Base-by-base conservation (phyloP, 2,113 vertebrate species). In the Bos javanicus region DNA sequence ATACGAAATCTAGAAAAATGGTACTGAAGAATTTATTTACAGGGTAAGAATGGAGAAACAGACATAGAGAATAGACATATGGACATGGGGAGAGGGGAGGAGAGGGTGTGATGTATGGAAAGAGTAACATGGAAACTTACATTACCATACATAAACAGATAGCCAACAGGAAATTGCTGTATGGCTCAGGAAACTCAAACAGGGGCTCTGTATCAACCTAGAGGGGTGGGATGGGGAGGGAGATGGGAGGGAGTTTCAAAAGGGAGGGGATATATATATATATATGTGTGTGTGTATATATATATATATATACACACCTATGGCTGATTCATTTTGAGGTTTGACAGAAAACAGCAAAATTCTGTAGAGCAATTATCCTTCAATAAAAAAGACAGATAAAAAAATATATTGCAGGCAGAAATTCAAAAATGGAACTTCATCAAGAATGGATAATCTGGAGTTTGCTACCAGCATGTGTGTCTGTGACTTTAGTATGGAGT, bases 101-200 rank as follows among this genome's bases (percentile, higher is more conserved):
- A 71, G 5, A 71, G n/a, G 19, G n/a, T 36, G n/a, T 21, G 19
- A 36, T 36, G 19, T 36, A 71, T 36, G n/a, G 9, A 71, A 71
- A 71, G 67, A 36, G 67, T 9, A 71, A 71, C n/a, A 6, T 23
- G n/a, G 67, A 71, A 71, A 36, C 19, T 36, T 71, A 23, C 9
- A 36, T n/a, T 71, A 71, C n/a, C 67, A 36, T 71, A 71, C 1
- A 0, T 71, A 36, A 71, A 71, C 9, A 23, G 67, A 71, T 3
- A 71, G n/a, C n/a, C n/a, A 36, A 71, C 0, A 4, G 17, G 15
- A 36, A 71, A 21, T 71, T 71, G 64, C n/a, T 36, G 0, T 36
- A 71, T 71, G n/a, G 64, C 17, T 36, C n/a, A 71, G 64, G n/a
- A 71, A 36, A 71, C n/a, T 21, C 64, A 71, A 71, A 23, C n/a